Evolutionary conservation across 2,797 vertebrate genomes (phyloP).

Genomic region (Crax fasciolata): DNA sequence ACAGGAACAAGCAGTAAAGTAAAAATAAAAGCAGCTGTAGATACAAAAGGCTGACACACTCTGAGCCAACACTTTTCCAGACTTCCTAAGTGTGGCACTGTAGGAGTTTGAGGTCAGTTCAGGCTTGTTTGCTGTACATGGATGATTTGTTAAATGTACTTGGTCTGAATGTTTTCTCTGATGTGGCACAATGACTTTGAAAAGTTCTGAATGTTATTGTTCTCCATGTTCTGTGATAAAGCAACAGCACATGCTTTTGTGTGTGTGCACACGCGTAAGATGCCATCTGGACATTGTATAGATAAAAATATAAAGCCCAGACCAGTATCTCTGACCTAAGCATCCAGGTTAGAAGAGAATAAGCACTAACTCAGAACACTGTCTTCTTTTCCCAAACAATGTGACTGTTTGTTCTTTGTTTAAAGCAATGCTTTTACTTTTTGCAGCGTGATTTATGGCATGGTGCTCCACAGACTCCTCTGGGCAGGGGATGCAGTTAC

Average conservation of each 20-base stretch:
- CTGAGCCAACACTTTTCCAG: background rate
- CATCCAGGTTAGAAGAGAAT: background rate
- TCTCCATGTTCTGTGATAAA: background rate
- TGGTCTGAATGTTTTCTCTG: background rate
- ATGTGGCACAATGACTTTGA: background rate
- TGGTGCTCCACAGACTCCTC: background rate
- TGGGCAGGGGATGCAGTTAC: slow-evolving; percentile 45
- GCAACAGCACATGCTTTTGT: background rate
- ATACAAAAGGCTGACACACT: background rate
- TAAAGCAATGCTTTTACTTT: slow-evolving; percentile 21
- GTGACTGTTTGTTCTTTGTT: background rate
- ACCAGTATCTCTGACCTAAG: background rate
- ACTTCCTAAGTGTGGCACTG: background rate
- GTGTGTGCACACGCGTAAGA: background rate
- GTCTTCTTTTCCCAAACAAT: slow-evolving; percentile 16
- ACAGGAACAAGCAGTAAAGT: background rate
- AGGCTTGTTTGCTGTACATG: slow-evolving; percentile 15
- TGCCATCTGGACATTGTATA: background rate
- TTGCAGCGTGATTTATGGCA: slow-evolving; percentile 10
- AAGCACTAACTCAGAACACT: background rate
- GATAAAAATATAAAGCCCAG: background rate
- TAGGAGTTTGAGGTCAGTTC: background rate
- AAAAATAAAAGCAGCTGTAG: slow-evolving; percentile 31
- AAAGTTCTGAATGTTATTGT: background rate
- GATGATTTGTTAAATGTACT: background rate